Conservation (phyloP, 2,888 invertebrate genomes). For the Cryptocheilus praepositus region DNA sequence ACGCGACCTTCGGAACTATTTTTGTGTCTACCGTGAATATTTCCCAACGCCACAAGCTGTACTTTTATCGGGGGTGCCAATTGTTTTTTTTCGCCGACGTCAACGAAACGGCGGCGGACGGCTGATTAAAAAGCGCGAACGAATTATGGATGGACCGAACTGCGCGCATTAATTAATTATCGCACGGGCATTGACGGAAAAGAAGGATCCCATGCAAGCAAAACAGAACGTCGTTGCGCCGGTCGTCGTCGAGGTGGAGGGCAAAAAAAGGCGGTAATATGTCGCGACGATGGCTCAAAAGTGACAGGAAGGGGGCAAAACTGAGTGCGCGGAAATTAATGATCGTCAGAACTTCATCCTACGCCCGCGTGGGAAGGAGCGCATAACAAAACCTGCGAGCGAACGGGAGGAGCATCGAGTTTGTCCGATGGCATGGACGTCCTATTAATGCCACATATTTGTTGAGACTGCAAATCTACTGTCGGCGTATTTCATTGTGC, state of each 20-base stretch:
- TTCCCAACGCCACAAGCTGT: too few relatives aligned
- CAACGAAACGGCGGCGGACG: neutral
- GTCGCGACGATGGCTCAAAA: slow-evolving; percentile 50
- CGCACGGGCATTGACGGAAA: slow-evolving; percentile 19
- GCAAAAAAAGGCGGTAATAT: slow-evolving; percentile 39
- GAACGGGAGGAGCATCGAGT: slow-evolving; percentile 9
- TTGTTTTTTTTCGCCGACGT: too few relatives aligned
- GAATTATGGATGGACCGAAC: slow-evolving; percentile 34
- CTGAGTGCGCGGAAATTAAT: slow-evolving; percentile 52
- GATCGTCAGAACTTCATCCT: slow-evolving; percentile 45
- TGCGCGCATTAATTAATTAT: slow-evolving; percentile 52
- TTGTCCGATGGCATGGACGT: neutral
- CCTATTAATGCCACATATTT: slow-evolving; percentile 9
- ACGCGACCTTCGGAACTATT: too few relatives aligned
- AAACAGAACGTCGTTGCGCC: slow-evolving; percentile 22
- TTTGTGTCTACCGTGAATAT: too few relatives aligned
- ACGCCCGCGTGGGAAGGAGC: slow-evolving; percentile 30
- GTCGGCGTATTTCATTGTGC: neutral
- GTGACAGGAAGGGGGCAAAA: slow-evolving; percentile 48
- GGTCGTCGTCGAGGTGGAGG: slow-evolving; percentile 22
- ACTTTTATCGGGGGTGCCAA: too few relatives aligned
- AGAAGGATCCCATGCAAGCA: slow-evolving; percentile 26
- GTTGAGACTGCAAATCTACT: neutral
- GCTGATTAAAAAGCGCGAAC: slow-evolving; percentile 17
- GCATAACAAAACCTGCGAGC: slow-evolving; percentile 42